A percentile compares a stretch with the other conserved stretches of the same genome.
These are phyloP conservation scores for Eulemur mongoz DNA, from an alignment of 2,797 vertebrate genomes.

Conservation along the genomic window DNA sequence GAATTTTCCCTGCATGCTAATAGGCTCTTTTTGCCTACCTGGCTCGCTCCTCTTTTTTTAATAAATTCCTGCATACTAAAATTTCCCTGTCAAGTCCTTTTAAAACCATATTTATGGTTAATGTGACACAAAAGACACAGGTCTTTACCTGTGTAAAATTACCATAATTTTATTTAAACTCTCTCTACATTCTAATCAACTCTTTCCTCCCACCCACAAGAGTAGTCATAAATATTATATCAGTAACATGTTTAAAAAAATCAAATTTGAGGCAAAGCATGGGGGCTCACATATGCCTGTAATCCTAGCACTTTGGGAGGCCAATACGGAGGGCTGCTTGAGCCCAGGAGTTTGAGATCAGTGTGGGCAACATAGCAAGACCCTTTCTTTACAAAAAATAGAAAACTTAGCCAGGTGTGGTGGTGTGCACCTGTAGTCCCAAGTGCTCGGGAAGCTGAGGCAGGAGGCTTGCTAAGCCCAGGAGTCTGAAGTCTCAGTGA, in stretches of 20 bases:
- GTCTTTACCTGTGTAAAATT: not conserved
- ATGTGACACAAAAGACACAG: not conserved
- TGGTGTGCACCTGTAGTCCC: not conserved
- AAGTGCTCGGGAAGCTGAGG: not conserved
- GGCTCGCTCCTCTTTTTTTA: not conserved
- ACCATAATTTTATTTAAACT: not conserved
- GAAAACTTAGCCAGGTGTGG: not conserved
- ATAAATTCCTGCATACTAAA: not conserved
- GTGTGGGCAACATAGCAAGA: not conserved
- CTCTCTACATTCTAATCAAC: conserved; percentile 8
- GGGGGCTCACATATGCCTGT: not conserved
- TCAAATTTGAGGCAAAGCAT: not conserved
- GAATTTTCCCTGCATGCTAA: not conserved
- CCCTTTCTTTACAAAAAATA: not conserved
- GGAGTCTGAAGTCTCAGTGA: not conserved
- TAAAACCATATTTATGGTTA: not conserved
- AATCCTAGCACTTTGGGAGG: not conserved
- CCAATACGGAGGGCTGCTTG: not conserved
- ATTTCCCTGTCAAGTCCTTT: not conserved
- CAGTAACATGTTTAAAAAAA: not conserved
- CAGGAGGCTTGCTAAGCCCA: not conserved
- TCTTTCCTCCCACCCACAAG: not conserved
- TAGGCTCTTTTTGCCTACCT: not conserved
- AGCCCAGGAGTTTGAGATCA: not conserved
- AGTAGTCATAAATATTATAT: not conserved